A percentile compares a stretch with the other conserved stretches of the same genome.
Conservation (phyloP, 2,113 vertebrate genomes). For the Pseudonaja textilis region DNA sequence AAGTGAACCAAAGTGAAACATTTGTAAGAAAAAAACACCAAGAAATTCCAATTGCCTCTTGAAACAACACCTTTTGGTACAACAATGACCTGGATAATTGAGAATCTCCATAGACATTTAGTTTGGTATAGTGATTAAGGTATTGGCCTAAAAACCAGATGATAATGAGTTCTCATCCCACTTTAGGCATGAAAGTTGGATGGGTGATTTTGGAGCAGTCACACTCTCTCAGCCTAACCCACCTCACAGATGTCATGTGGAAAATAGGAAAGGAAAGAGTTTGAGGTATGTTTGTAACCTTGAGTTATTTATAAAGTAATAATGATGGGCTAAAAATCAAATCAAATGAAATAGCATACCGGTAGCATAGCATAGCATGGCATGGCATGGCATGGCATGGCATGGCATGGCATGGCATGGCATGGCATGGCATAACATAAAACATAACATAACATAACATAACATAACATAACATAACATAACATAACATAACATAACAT, state of each 20-base stretch:
- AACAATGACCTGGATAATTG: neutral
- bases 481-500: no score
- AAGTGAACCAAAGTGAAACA: neutral
- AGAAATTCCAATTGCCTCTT: neutral
- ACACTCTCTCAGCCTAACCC: neutral
- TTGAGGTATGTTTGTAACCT: neutral
- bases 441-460: no score
- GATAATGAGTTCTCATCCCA: neutral
- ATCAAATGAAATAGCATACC: neutral
- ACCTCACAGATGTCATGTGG: neutral
- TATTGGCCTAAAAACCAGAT: neutral
- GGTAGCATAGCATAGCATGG: no score
- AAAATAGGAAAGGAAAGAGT: neutral
- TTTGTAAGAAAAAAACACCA: neutral
- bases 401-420: no score
- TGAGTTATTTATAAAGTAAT: neutral
- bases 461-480: no score
- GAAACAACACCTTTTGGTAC: neutral
- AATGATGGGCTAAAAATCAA: neutral
- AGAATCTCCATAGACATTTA: neutral
- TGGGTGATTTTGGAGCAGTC: neutral
- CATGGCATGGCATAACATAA: no score
- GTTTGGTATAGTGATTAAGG: neutral
- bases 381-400: no score
- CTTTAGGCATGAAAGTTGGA: neutral